Evolutionary conservation across 2,888 invertebrate genomes (phyloP), one percentile per base, ranked within the genome.

Genomic region (Pardosa pseudoannulata): DNA sequence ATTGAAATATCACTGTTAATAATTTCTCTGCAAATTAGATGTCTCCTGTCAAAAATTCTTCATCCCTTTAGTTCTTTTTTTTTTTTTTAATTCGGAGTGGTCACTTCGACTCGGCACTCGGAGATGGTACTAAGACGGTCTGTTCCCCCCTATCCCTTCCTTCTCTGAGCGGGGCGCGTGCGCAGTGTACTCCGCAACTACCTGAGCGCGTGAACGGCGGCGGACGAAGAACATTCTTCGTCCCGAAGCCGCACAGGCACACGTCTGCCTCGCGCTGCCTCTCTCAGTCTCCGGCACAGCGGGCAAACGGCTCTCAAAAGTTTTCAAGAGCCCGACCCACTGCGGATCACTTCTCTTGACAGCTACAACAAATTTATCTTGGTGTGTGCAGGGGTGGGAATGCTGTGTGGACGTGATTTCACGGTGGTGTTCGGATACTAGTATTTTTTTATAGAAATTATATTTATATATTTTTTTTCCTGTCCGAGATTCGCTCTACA

Each of bases 141-240:
- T 16, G n/a, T 56, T 16, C 23, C 56, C 56, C 46, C 46, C 46
- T 16, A 7, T 2, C 36, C 19, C 68, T 32, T 41, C 39, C 23
- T n/a, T n/a, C n/a, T n/a, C n/a, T n/a, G n/a, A 16, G 16, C 9
- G 16, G n/a, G 46, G 39, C 68, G 78, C 83, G 50, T 72, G 83
- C 83, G 83, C 78, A 73, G 2, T 73, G 39, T n/a, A 36, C n/a
- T 68, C 78, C 78, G 72, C 83, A 83, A 83, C 83, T 83, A 83
- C 83, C 83, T 83, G 83, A 83, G 78, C 78, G 83, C 23, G 56
- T 16, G 78, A 64, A 62, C 56, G 56, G 68, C 81, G 73, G 36
- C 41, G 19, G 65, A 64, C n/a, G 73, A 70, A 19, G 70, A 56
- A 62, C 83, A 72, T 56, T 78, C 72, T 78, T 78, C 71, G 72